Evolutionary conservation across 2,113 vertebrate species (phyloP), one percentile per base, ranked within the genome.

Genomic region (Melanerpes aurifrons): DNA sequence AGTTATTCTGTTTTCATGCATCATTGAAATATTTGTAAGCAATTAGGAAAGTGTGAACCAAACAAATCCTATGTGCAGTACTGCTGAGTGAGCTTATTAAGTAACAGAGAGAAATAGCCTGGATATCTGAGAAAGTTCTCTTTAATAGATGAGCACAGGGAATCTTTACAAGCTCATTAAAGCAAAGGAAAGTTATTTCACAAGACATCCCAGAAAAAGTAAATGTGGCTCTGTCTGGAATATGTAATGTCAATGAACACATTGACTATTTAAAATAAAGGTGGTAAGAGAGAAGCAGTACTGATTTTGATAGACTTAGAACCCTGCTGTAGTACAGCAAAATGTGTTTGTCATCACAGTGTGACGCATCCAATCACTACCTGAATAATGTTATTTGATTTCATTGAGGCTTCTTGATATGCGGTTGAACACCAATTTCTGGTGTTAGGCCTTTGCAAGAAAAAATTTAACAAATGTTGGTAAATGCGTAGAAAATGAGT

Each of bases 1-100:
- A 74, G 62, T 74, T 87, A 70, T 1, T 76, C 18, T 63, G 22
- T 80, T 94, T 80, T 93, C 62, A 80, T 92, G 15, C 43, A 54
- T 90, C 22, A 18, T 4, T 85, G 50, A 53, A 87, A 48, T 94
- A 79, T 57, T 95, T 89, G 24, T 85, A 79, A 93, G 68, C 84
- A 90, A 81, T 96, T 92, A 66, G 28, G 61, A 48, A 82, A 83
- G 12, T 84, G 53, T 90, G 71, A 92, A 57, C 94, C 29, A 69
- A n/a, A 92, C 73, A 84, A 75, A 76, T 68, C 15, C 4, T 72
- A 40, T 70, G 15, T 50, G 6, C 13, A 25, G 12, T 69, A 54
- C 62, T 87, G 69, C 26, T 67, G 28, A 66, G 37, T 1, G 5
- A 58, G 25, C 16, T 82, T 77, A 74, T 93, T 73, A 62, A 86